phyloP scores from a whole-genome alignment of 2,113 vertebrate genomes.

The Ptychochromis oligacanthus region DNA sequence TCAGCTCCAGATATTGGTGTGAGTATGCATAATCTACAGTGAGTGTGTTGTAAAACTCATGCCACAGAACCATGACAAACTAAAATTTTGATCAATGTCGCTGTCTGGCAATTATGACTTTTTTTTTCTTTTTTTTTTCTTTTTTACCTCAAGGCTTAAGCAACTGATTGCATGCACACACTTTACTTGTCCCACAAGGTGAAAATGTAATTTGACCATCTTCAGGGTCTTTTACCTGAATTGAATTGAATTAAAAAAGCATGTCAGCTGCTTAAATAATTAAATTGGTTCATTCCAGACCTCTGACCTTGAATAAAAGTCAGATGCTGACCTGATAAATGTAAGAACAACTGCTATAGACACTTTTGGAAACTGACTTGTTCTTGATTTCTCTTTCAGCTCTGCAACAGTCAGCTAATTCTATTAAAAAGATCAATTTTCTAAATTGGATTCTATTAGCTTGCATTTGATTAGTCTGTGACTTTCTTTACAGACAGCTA shows the following conservation, averaged over 20 bases:
- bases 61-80: not conserved
- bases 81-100: not conserved
- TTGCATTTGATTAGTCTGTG: conserved; percentile 6
- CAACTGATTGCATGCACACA: not conserved
- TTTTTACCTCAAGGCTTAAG: not conserved
- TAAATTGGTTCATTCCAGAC: not conserved
- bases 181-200: not conserved
- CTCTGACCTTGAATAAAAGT: not conserved
- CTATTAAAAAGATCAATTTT: not conserved
- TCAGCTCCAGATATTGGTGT: not conserved
- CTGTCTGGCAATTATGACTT: not conserved
- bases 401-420: not conserved
- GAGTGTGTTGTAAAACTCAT: not conserved
- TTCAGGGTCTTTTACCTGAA: not conserved
- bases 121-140: not conserved
- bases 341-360: not conserved
- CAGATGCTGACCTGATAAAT: not conserved
- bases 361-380: not conserved
- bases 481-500: not conserved
- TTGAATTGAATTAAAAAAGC: too few species aligned
- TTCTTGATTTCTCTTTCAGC: not conserved
- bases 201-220: not conserved
- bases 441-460: not conserved
- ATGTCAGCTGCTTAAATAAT: too few species aligned
- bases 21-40: not conserved